phyloP scores from a whole-genome alignment of 1,140 invertebrate species.

The Mya arenaria region DNA sequence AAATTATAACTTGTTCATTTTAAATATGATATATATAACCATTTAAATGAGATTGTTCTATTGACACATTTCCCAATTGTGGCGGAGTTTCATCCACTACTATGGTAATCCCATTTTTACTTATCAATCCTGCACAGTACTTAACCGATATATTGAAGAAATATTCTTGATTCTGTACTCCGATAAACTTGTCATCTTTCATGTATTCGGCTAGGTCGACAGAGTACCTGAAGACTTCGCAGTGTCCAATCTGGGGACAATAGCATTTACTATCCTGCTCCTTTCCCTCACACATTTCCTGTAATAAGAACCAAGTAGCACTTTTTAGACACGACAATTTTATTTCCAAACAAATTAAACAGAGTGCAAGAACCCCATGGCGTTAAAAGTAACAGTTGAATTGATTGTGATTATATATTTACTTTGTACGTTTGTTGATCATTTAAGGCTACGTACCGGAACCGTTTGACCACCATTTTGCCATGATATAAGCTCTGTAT shows the following conservation, averaged over 20 bases:
- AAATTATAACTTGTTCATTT: not conserved
- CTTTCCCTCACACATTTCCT: not conserved
- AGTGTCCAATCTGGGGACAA: constrained; percentile 54
- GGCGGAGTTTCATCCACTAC: constrained; percentile 60
- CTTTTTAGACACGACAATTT: too few species aligned
- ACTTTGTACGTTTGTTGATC: not conserved
- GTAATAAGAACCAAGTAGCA: not conserved
- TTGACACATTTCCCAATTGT: constrained; percentile 42
- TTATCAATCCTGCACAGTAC: constrained; percentile 52
- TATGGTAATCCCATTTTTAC: constrained; percentile 23
- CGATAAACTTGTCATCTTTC: constrained; percentile 34
- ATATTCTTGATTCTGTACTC: constrained; percentile 63
- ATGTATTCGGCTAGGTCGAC: constrained; percentile 50
- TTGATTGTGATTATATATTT: not conserved
- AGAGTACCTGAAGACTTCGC: constrained; percentile 41
- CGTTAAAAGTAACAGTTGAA: not conserved
- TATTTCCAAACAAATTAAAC: not conserved
- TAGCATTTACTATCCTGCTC: constrained; percentile 23
- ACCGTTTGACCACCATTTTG: not conserved
- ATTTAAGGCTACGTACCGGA: not conserved
- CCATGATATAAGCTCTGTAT: too few species aligned
- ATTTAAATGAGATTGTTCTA: constrained; percentile 21
- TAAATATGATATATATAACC: not conserved
- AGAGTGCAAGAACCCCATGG: not conserved
- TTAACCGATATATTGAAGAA: constrained; percentile 51